A percentile compares a stretch with the other conserved stretches of the same genome.
phyloP scores from a whole-genome alignment of 1,140 invertebrate species.

The Paracyclopina nana region DNA sequence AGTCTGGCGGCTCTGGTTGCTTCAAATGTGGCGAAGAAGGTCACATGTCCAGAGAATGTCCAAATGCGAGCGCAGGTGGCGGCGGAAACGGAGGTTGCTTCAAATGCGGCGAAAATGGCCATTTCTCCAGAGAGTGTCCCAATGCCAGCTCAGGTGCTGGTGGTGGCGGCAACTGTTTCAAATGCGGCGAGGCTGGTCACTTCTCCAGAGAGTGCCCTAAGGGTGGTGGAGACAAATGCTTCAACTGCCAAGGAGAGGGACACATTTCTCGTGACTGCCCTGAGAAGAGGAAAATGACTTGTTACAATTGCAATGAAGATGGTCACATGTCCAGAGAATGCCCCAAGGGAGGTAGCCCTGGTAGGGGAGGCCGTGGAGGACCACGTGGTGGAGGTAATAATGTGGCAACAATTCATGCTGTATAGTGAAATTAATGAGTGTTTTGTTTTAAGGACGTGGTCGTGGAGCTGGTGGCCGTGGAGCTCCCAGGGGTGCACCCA shows the following conservation, averaged over 20 bases:
- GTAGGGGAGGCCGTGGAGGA: slow-evolving; percentile 12
- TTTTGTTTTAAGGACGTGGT: too few species aligned
- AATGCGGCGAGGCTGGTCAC: slow-evolving; percentile 69
- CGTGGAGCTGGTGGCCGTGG: background rate
- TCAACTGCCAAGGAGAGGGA: slow-evolving; percentile 67
- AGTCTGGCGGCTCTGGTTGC: slow-evolving; percentile 27
- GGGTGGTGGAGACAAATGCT: slow-evolving; percentile 35
- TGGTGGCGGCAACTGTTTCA: slow-evolving; percentile 39
- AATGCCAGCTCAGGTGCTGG: slow-evolving; percentile 30
- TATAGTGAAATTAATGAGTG: too few species aligned
- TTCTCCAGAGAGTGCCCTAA: slow-evolving; percentile 65
- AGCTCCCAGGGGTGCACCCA: slow-evolving; percentile 1
- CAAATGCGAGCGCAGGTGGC: slow-evolving; percentile 23
- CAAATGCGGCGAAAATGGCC: slow-evolving; percentile 68
- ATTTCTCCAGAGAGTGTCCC: slow-evolving; percentile 65
- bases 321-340: slow-evolving; percentile 72
- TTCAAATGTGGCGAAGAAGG: slow-evolving; percentile 72
- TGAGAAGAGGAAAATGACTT: slow-evolving; percentile 23
- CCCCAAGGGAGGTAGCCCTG: slow-evolving; percentile 34
- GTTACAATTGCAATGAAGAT: slow-evolving; percentile 69
- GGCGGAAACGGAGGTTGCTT: slow-evolving; percentile 28
- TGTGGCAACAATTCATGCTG: too few species aligned
- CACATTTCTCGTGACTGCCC: slow-evolving; percentile 66
- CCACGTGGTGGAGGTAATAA: slow-evolving; percentile 13
- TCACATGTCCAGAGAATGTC: slow-evolving; percentile 66